Conservation (phyloP, 1,140 invertebrate genomes). For the Polypedilum pembai region DNA sequence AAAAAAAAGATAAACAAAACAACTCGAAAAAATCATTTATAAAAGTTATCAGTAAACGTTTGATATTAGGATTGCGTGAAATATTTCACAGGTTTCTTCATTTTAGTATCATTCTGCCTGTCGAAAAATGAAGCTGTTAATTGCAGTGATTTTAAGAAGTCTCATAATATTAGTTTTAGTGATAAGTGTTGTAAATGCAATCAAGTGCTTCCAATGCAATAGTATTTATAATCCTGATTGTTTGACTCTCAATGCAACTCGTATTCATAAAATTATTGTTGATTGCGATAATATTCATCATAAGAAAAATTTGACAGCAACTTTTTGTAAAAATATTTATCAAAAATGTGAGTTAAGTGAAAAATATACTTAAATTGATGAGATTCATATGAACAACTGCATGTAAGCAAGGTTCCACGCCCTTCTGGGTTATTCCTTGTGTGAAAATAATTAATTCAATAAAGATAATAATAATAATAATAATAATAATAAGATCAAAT, state of each 20-base stretch:
- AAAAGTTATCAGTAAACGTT: too few relatives aligned
- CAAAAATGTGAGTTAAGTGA: conserved; percentile 1
- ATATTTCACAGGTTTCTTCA: background rate
- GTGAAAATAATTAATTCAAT: too few relatives aligned
- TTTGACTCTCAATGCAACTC: background rate
- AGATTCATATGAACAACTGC: too few relatives aligned
- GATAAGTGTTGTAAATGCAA: background rate
- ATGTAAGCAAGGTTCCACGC: too few relatives aligned
- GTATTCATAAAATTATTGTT: background rate
- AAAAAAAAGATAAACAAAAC: background rate
- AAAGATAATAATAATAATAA: too few relatives aligned
- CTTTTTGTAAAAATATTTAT: background rate
- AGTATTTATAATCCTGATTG: background rate
- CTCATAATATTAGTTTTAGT: conserved; percentile 12
- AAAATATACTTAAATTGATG: too few relatives aligned
- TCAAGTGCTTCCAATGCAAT: conserved; percentile 4
- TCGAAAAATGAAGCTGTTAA: background rate
- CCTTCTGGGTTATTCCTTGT: too few relatives aligned
- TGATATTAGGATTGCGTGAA: too few relatives aligned
- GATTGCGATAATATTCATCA: background rate
- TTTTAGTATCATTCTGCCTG: background rate
- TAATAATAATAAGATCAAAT: too few relatives aligned
- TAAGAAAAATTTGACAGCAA: background rate
- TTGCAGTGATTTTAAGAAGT: background rate
- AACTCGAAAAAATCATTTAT: background rate